Evolutionary conservation across 2,797 vertebrate species (phyloP).

Genomic region (Paramormyrops hopkinsi): DNA sequence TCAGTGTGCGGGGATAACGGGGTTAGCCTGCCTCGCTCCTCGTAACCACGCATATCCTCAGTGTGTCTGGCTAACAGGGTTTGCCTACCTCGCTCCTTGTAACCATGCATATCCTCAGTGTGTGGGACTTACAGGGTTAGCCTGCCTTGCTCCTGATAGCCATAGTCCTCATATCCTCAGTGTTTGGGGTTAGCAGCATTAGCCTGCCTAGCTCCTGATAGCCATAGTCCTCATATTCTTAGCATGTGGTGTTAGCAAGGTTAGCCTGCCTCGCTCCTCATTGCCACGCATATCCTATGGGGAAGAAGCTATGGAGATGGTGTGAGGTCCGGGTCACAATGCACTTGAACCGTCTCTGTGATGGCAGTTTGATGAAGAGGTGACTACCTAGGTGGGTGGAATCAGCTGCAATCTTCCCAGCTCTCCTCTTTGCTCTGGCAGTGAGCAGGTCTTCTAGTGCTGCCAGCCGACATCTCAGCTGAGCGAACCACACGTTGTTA

Average conservation of each 20-base stretch:
- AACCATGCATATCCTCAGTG: background rate
- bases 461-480: background rate
- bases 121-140: background rate
- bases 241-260: background rate
- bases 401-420: background rate
- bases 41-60: background rate
- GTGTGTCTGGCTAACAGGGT: background rate
- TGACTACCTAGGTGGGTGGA: background rate
- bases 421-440: background rate
- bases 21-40: background rate
- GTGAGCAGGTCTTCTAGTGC: background rate
- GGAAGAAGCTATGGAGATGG: background rate
- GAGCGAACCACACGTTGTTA: background rate
- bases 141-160: background rate
- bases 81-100: background rate
- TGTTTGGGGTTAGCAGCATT: background rate
- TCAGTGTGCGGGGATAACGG: background rate
- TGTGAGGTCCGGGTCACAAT: background rate
- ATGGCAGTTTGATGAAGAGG: background rate
- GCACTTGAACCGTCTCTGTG: background rate
- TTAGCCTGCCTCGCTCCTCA: background rate
- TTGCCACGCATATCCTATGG: background rate
- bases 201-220: background rate
- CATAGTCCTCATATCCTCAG: background rate
- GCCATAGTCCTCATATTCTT: background rate